phyloP scores from a whole-genome alignment of 2,113 vertebrate species.

The Crotophaga sulcirostris region DNA sequence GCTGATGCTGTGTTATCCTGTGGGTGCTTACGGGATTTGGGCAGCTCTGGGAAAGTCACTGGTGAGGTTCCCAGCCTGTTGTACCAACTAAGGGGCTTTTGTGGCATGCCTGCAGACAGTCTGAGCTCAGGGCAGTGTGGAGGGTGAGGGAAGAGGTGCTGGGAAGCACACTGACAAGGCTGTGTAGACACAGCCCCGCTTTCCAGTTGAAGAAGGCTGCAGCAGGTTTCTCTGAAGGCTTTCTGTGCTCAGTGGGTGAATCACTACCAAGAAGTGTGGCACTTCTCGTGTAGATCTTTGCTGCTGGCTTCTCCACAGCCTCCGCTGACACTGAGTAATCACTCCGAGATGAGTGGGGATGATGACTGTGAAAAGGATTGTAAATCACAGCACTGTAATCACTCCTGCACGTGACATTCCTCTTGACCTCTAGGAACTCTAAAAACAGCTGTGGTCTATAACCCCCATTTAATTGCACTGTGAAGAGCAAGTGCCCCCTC shows the following conservation, averaged over 20 bases:
- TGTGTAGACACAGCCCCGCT: fast-evolving
- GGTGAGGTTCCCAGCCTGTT: background rate
- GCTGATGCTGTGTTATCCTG: background rate
- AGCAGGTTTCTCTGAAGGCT: background rate
- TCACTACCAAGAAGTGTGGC: background rate
- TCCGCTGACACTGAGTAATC: background rate
- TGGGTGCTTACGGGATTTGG: fast-evolving
- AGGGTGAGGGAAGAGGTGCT: background rate
- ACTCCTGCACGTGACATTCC: background rate
- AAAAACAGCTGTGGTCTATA: conserved; percentile 49
- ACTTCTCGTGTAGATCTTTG: background rate
- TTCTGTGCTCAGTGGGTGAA: background rate
- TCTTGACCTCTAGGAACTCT: conserved; percentile 13
- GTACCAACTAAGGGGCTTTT: background rate
- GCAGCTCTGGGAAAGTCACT: background rate
- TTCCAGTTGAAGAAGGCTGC: background rate
- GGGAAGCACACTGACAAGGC: background rate
- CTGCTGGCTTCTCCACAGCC: background rate
- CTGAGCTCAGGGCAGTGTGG: background rate
- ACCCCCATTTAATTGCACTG: background rate
- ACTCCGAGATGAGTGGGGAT: background rate
- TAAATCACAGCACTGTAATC: background rate
- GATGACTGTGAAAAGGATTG: background rate
- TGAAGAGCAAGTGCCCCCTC: conserved; percentile 35
- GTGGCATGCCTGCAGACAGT: background rate